Evolutionary conservation across 2,888 invertebrate genomes (phyloP), one percentile per base, ranked within the genome.

Genomic region (Megaustenia siamemsis): DNA sequence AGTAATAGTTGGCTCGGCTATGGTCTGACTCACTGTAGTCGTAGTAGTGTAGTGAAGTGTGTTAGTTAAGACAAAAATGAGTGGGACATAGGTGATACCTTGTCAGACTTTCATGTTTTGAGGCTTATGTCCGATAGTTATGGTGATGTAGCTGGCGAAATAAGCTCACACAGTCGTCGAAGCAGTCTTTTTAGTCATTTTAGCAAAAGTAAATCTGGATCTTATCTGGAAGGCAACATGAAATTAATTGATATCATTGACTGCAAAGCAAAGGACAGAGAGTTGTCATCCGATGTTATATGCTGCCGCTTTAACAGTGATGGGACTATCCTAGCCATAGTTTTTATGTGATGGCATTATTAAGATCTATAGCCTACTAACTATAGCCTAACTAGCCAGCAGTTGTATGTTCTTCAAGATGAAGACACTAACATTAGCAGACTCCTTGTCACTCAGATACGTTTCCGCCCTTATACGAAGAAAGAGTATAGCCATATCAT

Each of bases 371-470:
- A 6, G 49, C 18, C 18, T 32, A 6, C 10, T 32, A 15, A 32
- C 15, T 28, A 6, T 12, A 60, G 15, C 63, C 2, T n/a, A n/a
- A n/a, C 88, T 15, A 89, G 90, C 49, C 88, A 90, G 86, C 89
- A 89, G 82, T 63, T 93, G 60, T 90, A 93, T 87, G 90, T 89
- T 69, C 90, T 93, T n/a, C 87, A 89, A n/a, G 92, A 92, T 88
- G 90, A 91, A 0, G 92, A 93, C 56, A 91, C 90, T 28, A 81
- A 87, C 21, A 87, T 89, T 53, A 86, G 79, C 35, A 89, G 89
- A 15, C 89, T 93, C 8, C 92, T 93, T 4, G 93, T 93, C 85
- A 94, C 94, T 71, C 91, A 92, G 87, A 90, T 94, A 15, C 87
- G 90, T 18, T 94, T 93, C 89, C 87, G 89, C 43, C 90, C 91